Base-by-base conservation (phyloP, 2,113 vertebrate genomes). In the Burhinus bistriatus region DNA sequence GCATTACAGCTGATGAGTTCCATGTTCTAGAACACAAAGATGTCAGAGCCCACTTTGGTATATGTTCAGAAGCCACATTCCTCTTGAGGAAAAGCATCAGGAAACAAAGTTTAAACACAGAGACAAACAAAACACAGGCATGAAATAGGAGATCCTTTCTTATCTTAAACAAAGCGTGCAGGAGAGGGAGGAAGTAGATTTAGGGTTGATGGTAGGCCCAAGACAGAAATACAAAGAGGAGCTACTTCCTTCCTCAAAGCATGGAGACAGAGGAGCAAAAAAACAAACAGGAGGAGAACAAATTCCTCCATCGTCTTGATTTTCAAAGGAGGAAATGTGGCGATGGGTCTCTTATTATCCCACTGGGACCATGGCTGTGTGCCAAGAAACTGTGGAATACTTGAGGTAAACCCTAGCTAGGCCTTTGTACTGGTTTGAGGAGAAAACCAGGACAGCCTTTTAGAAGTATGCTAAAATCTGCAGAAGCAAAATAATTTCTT, bases 351-450 rank as follows among this genome's bases (percentile, higher is more conserved):
- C 69, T 55, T 25, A 15, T 13, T 55, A 38, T 4, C 58, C 59
- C 58, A 49, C 40, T 16, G 11, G 12, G 32, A 51, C 22, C 22
- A 11, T 0, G 18, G 81, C 57, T 78, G 34, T 76, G 88, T 80
- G 78, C 78, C 86, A 94, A 91, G 81, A 61, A 42, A 81, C 84
- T 51, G 32, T 23, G 78, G 90, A 95, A 87, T 8, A 69, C 57
- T 23, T 95, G 88, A 92, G 89, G 86, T 93, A 58, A 91, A 96
- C 72, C 90, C 84, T 83, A 92, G 92, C 94, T 94, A 91, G 93
- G 87, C 64, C 91, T 92, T 45, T 66, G 42, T 32, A 42, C 64
- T 66, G 64, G 42, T 45, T 45, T 66, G 42, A 34, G 20, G 64
- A 45, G 30, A 66, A 66, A 66, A 45, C 42, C 40, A 15, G 12